Conservation (phyloP, 2,888 invertebrate species). For the Camponotus fellah region DNA sequence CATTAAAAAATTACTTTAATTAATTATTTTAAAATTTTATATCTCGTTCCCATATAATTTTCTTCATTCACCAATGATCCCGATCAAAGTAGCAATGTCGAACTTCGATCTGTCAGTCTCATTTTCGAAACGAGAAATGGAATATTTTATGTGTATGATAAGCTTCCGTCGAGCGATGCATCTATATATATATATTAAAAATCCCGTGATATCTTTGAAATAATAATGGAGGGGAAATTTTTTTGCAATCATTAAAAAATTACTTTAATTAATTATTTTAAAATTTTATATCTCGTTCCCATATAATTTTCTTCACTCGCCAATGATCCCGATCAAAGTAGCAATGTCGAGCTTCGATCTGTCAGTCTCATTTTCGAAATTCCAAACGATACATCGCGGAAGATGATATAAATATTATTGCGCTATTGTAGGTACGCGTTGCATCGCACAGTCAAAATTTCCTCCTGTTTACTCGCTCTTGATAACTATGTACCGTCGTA, state of each 20-base stretch:
- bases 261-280: background rate
- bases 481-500: conserved; percentile 49
- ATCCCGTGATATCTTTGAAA: conserved; percentile 5
- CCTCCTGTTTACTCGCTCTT: conserved; percentile 50
- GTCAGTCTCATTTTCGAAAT: conserved; percentile 14
- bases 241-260: conserved; percentile 1
- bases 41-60: background rate
- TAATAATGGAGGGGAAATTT: background rate
- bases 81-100: background rate
- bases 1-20: background rate
- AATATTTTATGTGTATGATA: background rate
- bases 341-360: background rate
- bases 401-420: conserved; percentile 16
- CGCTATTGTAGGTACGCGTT: background rate
- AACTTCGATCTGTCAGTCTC: background rate
- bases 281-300: background rate
- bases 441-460: conserved; percentile 37
- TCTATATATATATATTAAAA: background rate
- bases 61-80: background rate
- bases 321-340: background rate
- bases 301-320: background rate
- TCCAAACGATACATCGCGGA: background rate
- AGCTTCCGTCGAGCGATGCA: background rate
- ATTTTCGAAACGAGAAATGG: conserved; percentile 3
- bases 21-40: background rate